phyloP scores from a whole-genome alignment of 1,140 invertebrate genomes.

The Sitodiplosis mosellana region DNA sequence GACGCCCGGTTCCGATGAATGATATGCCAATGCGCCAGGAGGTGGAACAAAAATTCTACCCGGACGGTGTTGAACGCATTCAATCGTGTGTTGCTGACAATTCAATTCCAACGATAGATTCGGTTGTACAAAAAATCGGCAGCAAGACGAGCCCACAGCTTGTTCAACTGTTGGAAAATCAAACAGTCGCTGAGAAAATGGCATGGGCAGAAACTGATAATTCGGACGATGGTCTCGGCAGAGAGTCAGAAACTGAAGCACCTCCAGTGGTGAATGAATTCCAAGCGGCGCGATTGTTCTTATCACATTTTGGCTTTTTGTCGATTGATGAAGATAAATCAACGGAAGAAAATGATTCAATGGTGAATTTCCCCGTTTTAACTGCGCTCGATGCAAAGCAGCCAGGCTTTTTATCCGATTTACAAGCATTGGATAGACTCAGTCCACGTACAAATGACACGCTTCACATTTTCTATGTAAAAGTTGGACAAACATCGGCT shows the following conservation, averaged over 20 bases:
- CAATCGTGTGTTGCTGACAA: constrained; percentile 53
- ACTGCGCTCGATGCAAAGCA: constrained; percentile 57
- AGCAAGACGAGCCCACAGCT: constrained; percentile 33
- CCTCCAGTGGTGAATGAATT: constrained; percentile 75
- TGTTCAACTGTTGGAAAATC: constrained; percentile 28
- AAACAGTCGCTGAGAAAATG: constrained; percentile 25
- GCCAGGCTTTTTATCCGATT: constrained; percentile 49
- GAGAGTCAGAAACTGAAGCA: constrained; percentile 52
- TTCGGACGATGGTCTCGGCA: constrained; percentile 18
- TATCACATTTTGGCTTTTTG: constrained; percentile 87
- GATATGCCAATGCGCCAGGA: constrained; percentile 40
- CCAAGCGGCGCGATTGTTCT: constrained; percentile 80
- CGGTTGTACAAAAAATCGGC: constrained; percentile 33
- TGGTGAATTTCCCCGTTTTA: constrained; percentile 35
- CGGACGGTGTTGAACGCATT: constrained; percentile 64
- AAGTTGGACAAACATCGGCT: constrained; percentile 56
- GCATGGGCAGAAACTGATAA: constrained; percentile 24
- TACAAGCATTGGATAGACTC: constrained; percentile 55
- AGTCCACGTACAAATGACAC: constrained; percentile 79
- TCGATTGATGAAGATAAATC: constrained; percentile 45
- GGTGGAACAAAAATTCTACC: constrained; percentile 58
- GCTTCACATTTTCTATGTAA: constrained; percentile 87
- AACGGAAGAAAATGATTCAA: constrained; percentile 11
- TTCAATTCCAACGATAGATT: constrained; percentile 48
- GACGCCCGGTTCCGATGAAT: constrained; percentile 56